phyloP scores from a whole-genome alignment of 2,797 vertebrate genomes.

The Melanitta fusca region DNA sequence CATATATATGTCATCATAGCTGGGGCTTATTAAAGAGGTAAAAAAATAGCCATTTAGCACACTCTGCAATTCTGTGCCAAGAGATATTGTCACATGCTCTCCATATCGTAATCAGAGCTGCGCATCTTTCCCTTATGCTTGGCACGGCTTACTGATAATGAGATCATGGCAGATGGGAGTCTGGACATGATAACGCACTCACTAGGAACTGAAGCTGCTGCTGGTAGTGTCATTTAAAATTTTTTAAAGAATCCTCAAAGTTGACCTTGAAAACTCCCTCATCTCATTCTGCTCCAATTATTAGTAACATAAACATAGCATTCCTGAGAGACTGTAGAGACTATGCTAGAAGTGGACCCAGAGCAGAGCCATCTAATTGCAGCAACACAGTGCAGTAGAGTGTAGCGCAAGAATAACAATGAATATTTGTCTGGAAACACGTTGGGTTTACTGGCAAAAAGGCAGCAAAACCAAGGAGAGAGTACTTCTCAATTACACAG shows the following conservation, averaged over 20 bases:
- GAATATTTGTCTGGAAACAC: background rate
- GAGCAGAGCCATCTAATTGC: background rate
- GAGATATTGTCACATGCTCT: slow-evolving; percentile 41
- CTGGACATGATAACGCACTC: slow-evolving; percentile 44
- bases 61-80: slow-evolving; percentile 23
- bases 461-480: background rate
- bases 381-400: background rate
- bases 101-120: background rate
- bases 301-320: background rate
- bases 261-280: slow-evolving; percentile 37
- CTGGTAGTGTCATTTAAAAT: slow-evolving; percentile 19
- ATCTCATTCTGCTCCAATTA: background rate
- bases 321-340: background rate
- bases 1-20: background rate
- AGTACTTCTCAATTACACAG: fast-evolving
- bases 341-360: background rate
- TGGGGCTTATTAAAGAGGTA: slow-evolving; percentile 27
- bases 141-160: slow-evolving; percentile 36
- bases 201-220: slow-evolving; percentile 23
- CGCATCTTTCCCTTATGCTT: slow-evolving; percentile 33
- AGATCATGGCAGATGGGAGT: slow-evolving; percentile 65
- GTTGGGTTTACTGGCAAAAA: background rate
- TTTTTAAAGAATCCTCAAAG: slow-evolving; percentile 23
- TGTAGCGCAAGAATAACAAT: background rate
- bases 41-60: slow-evolving; percentile 30